These are phyloP conservation scores for Lepus europaeus DNA, from an alignment of 2,113 vertebrate genomes.

Conservation along the genomic window DNA sequence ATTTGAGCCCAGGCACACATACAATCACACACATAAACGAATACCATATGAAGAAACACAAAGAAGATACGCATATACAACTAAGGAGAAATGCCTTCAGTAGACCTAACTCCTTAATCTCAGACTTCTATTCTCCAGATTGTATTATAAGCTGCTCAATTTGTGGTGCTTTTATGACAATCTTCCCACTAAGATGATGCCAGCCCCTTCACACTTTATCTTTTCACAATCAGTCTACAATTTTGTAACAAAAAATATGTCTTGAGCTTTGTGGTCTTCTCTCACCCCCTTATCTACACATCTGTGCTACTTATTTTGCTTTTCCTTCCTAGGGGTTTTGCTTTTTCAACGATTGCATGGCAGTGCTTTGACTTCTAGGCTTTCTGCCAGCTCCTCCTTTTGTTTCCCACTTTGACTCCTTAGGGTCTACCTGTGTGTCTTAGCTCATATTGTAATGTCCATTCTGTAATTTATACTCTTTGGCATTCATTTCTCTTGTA, in stretches of 20 bases:
- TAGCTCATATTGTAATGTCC: not conserved
- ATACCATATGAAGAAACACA: not conserved
- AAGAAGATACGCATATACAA: not conserved
- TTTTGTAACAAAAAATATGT: not conserved
- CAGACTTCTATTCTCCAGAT: not conserved
- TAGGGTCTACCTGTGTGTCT: not conserved
- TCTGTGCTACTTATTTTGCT: not conserved
- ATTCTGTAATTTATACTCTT: not conserved
- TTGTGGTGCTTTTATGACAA: not conserved
- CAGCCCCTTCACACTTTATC: not conserved
- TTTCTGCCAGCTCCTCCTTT: not conserved
- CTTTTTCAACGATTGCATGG: not conserved
- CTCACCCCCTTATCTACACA: rapidly evolving
- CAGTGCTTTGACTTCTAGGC: not conserved
- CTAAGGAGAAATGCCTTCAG: not conserved
- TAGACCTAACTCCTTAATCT: not conserved
- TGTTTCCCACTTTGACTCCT: not conserved
- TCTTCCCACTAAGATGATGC: too few species aligned
- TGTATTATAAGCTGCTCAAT: not conserved
- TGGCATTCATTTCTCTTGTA: not conserved
- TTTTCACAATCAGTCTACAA: not conserved
- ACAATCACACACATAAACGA: not conserved
- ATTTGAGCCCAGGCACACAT: not conserved
- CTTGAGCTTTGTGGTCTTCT: not conserved
- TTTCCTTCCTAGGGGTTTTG: not conserved